Evolutionary conservation across 37 sponge, comb jelly and placozoan species (phyloP).

Genomic region (Hexactinellida sp.): DNA sequence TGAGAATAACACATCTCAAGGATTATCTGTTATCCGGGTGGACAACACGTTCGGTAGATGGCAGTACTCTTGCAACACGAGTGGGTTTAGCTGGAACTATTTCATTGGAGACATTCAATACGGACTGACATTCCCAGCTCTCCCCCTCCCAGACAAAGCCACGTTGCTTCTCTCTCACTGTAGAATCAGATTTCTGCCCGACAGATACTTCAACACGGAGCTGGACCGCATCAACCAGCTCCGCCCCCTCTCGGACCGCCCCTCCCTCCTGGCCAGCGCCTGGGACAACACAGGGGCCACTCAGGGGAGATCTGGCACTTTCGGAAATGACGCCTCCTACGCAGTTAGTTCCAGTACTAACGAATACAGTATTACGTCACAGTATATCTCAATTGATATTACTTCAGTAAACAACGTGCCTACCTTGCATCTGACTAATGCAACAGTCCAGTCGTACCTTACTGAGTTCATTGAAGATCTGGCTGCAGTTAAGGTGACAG

Average conservation of each 20-base stretch:
- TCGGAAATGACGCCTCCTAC: slow-evolving; percentile 64
- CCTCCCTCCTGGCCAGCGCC: slow-evolving; percentile 40
- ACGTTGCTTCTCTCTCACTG: slow-evolving; percentile 59
- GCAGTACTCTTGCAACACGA: slow-evolving; percentile 63
- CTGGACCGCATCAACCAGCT: slow-evolving; percentile 27
- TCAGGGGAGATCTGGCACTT: slow-evolving; percentile 39
- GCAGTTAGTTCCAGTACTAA: slow-evolving; percentile 33
- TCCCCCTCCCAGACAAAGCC: slow-evolving; percentile 49
- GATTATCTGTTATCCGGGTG: slow-evolving; percentile 58
- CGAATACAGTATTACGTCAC: slow-evolving; percentile 41
- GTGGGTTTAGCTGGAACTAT: slow-evolving; percentile 26
- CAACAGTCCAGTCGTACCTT: background rate
- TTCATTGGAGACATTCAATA: slow-evolving; percentile 75
- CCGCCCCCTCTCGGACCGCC: slow-evolving; percentile 39
- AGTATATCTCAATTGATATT: slow-evolving; percentile 23
- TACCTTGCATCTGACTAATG: slow-evolving; percentile 39
- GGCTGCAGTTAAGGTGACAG: slow-evolving; percentile 35
- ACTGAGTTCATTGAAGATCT: slow-evolving; percentile 49
- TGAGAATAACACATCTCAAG: slow-evolving; percentile 19
- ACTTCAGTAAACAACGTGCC: slow-evolving; percentile 47
- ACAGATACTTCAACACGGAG: slow-evolving; percentile 56
- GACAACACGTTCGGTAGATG: slow-evolving; percentile 55
- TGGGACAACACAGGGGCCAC: slow-evolving; percentile 82
- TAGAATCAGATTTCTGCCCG: slow-evolving; percentile 59
- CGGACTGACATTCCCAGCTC: slow-evolving; percentile 32